Conservation (phyloP, 23 tunicate genomes). For the Diplosoma virens region DNA sequence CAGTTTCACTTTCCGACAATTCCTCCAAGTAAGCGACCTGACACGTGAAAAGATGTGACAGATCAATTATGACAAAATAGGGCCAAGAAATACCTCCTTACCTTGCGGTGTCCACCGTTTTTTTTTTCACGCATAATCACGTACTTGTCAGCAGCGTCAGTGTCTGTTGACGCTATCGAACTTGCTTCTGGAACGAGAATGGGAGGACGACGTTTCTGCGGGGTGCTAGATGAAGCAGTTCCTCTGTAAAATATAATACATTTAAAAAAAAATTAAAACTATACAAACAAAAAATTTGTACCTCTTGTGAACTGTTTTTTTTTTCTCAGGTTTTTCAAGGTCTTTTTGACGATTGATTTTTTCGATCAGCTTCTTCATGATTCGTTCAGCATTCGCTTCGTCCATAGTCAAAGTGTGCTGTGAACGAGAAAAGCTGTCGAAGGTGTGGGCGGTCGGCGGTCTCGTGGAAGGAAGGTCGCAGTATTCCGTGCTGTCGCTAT, state of each 20-base stretch:
- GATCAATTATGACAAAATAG: too few species aligned
- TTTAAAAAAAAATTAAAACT: neutral
- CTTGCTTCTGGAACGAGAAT: conserved; percentile 46
- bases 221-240: conserved; percentile 46
- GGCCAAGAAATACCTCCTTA: neutral
- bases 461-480: conserved; percentile 58
- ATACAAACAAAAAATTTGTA: neutral
- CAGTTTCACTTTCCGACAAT: conserved; percentile 37
- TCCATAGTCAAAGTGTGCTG: conserved; percentile 25
- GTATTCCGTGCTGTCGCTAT: conserved; percentile 68
- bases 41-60: neutral
- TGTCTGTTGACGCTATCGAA: conserved; percentile 61
- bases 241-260: neutral
- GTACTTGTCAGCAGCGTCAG: conserved; percentile 34
- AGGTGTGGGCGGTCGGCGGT: conserved; percentile 12
- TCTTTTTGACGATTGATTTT: conserved; percentile 49
- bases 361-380: conserved; percentile 46
- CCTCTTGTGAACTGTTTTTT: conserved; percentile 17
- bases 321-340: conserved; percentile 7
- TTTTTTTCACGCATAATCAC: neutral
- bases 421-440: neutral
- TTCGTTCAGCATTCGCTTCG: conserved; percentile 45
- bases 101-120: conserved; percentile 21
- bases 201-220: conserved; percentile 38
- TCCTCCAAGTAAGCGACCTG: conserved; percentile 53